phyloP scores from a whole-genome alignment of 1,140 invertebrate genomes.

The Myzus persicae region DNA sequence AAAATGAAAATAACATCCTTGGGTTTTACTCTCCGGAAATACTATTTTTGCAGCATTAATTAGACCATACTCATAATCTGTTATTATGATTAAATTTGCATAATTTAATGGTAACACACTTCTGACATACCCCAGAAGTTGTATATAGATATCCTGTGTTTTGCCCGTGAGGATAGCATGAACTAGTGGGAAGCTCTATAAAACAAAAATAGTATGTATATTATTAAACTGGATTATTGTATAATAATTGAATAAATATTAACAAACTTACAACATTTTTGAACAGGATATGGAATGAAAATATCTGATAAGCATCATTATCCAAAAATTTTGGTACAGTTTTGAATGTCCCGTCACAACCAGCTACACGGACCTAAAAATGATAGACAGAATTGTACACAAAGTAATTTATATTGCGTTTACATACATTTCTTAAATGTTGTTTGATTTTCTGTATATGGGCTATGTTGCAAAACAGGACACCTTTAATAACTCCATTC shows the following conservation, averaged over 20 bases:
- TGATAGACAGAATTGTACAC: background rate
- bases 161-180: background rate
- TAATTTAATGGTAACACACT: background rate
- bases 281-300: background rate
- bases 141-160: background rate
- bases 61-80: background rate
- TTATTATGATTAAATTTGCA: background rate
- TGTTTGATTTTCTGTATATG: background rate
- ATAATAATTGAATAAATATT: too few relatives aligned
- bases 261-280: background rate
- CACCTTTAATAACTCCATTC: background rate
- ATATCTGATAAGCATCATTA: background rate
- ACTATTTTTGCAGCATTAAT: constrained; percentile 1
- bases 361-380: background rate
- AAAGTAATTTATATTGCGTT: background rate
- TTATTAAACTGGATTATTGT: too few relatives aligned
- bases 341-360: background rate
- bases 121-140: background rate
- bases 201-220: background rate
- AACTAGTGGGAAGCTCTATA: background rate
- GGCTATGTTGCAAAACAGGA: background rate
- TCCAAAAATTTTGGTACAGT: background rate
- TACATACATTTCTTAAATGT: background rate
- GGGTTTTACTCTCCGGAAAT: background rate
- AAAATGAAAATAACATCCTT: background rate